Evolutionary conservation across 2,888 invertebrate genomes (phyloP), one percentile per base, ranked within the genome.

Genomic region (Melanchra persicariae): DNA sequence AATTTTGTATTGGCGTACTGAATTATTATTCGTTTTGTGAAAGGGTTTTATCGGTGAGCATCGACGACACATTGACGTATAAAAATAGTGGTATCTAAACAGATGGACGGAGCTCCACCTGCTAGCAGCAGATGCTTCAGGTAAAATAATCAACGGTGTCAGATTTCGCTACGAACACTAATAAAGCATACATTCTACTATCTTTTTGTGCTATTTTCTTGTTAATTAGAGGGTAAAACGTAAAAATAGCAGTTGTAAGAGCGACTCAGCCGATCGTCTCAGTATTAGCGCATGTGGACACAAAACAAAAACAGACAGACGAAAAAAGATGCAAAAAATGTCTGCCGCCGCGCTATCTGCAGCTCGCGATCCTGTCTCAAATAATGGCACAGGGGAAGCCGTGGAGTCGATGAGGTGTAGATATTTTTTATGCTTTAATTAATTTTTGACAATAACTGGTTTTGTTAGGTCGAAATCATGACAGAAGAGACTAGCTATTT

Each of bases 271-370:
- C 74, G 80, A 75, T 81, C 76, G 79, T 81, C 76, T 87, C 88
- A 89, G 91, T 91, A 91, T 93, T 91, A 93, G 92, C 90, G 91
- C 88, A 91, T 91, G 93, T 89, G 92, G 91, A 91, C 88, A 87
- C 86, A 89, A 89, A 89, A 91, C 88, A 91, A 91, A 84, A 88
- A 90, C 85, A 83, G 84, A 88, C 87, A 85, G 88, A 89, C 88
- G 90, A 87, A 91, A 91, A 91, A 92, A 89, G 79, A 85, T 88
- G 89, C 90, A 93, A 93, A 94, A 93, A 94, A 92, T 91, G 93
- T 92, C 91, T 90, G 93, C 92, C 91, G 91, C 90, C 91, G 93
- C 90, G 91, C 92, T 95, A 95, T 95, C 95, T 93, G 88, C 91
- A 89, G 91, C 89, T 85, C 91, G 93, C 93, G 94, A 94, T 95